Evolutionary conservation across 2,888 invertebrate species (phyloP), one percentile per base, ranked within the genome.

Genomic region (Synanthedon andrenaeformis): DNA sequence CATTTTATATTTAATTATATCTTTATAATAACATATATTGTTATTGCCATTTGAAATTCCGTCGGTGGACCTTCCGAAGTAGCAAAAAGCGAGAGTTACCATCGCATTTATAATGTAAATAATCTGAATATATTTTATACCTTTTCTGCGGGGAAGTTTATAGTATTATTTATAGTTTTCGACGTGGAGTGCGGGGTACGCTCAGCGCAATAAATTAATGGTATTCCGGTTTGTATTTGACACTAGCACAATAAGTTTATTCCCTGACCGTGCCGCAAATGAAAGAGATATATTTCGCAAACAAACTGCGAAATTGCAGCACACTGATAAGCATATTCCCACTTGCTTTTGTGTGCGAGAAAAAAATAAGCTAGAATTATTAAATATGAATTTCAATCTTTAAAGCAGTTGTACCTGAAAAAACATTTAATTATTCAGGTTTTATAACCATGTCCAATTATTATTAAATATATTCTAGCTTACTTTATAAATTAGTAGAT

Each of bases 91-190:
- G 28, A 8, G 1, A 8, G 6, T 28, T 28, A 8, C 28, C 5
- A 6, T 28, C 28, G 28, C 28, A 28, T 28, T 23, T 8, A 8
- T 8, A 28, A 28, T 28, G 8, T 28, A 28, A 35, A 35, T 35
- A 35, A 45, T 45, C 14, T 13, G 5, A 13, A n/a, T 45, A 13
- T 13, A 45, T 45, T n/a, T 45, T 13, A 8, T 45, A 13, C 14
- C 62, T 62, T 63, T 66, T 67, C 55, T 51, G 54, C 54, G 55
- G 19, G 53, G 53, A 58, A 58, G 55, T 58, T 58, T 51, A 55
- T 49, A 58, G 63, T 55, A 67, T 67, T 64, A 71, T 73, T 76
- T 72, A 65, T 67, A 65, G 65, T 66, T 72, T 74, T 72, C 73
- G 73, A 35, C 35, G 35, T 10, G 35, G 35, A 35, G 35, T 35